phyloP scores from a whole-genome alignment of 1,140 invertebrate species.

The Drosophila malerkotliana region DNA sequence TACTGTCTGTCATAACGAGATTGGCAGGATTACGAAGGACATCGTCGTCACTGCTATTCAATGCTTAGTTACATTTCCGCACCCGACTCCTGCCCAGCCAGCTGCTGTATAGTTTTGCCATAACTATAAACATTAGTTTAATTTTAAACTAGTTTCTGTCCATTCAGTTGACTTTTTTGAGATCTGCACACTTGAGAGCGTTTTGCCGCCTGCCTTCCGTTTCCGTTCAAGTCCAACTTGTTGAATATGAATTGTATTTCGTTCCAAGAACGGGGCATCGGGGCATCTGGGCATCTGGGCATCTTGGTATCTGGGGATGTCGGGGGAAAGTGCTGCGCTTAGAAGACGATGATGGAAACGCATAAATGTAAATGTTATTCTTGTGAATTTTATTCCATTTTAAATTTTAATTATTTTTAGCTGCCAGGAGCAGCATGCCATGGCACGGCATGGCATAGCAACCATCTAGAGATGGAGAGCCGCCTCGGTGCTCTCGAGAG shows the following conservation, averaged over 20 bases:
- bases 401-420: slow-evolving; percentile 76
- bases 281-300: neutral
- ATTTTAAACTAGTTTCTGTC: slow-evolving; percentile 70
- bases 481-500: slow-evolving; percentile 23
- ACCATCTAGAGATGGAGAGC: neutral
- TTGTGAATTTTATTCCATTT: slow-evolving; percentile 72
- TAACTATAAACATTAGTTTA: slow-evolving; percentile 73
- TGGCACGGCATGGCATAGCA: slow-evolving; percentile 6
- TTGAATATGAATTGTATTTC: slow-evolving; percentile 69
- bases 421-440: slow-evolving; percentile 37
- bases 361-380: slow-evolving; percentile 76
- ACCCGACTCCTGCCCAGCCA: slow-evolving; percentile 23
- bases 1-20: slow-evolving; percentile 19
- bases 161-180: slow-evolving; percentile 37
- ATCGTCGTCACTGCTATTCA: slow-evolving; percentile 48
- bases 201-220: slow-evolving; percentile 37
- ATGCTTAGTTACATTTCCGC: slow-evolving; percentile 55
- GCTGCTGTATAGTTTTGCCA: slow-evolving; percentile 53
- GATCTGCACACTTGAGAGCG: slow-evolving; percentile 50
- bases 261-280: slow-evolving; percentile 12
- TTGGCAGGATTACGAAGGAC: slow-evolving; percentile 9
- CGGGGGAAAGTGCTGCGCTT: slow-evolving; percentile 4
- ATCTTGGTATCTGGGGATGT: no score
- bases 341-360: slow-evolving; percentile 42
- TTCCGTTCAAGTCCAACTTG: slow-evolving; percentile 44